These are phyloP conservation scores for Papilio dardanus DNA, from an alignment of 1,140 invertebrate species.

Conservation along the genomic window DNA sequence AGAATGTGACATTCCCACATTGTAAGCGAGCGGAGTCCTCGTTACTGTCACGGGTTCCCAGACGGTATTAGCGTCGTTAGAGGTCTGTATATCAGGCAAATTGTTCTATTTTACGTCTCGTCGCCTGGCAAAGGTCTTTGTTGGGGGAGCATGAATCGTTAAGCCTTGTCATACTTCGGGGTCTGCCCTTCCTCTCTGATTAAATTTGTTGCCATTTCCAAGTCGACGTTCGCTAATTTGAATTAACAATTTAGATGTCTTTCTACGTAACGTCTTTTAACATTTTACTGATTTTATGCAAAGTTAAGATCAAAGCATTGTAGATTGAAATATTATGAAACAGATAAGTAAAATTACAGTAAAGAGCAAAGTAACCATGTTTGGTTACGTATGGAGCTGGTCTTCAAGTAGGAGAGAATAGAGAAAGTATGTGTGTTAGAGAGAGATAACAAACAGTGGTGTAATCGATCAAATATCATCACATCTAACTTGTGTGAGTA, in stretches of 20 bases:
- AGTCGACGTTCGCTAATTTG: constrained; percentile 27
- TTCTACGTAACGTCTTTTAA: constrained; percentile 15
- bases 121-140: constrained; percentile 36
- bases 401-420: too few relatives aligned
- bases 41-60: constrained; percentile 41
- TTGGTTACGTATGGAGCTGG: too few relatives aligned
- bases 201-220: constrained; percentile 32
- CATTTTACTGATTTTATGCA: constrained; percentile 28
- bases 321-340: too few relatives aligned
- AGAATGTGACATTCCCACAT: background rate
- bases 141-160: constrained; percentile 38
- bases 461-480: too few relatives aligned
- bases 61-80: constrained; percentile 42
- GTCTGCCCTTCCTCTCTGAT: constrained; percentile 27
- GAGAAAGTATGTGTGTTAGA: too few relatives aligned
- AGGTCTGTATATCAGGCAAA: constrained; percentile 43
- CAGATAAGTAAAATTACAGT: too few relatives aligned
- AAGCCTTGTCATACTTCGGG: constrained; percentile 33
- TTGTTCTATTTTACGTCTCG: constrained; percentile 46
- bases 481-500: too few relatives aligned
- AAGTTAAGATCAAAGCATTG: constrained; percentile 38
- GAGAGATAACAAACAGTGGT: too few relatives aligned
- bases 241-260: constrained; percentile 28
- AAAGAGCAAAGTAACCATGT: too few relatives aligned
- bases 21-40: constrained; percentile 28